Evolutionary conservation across 2,888 invertebrate genomes (phyloP), one percentile per base, ranked within the genome.

Genomic region (Pantelozetes paolii): DNA sequence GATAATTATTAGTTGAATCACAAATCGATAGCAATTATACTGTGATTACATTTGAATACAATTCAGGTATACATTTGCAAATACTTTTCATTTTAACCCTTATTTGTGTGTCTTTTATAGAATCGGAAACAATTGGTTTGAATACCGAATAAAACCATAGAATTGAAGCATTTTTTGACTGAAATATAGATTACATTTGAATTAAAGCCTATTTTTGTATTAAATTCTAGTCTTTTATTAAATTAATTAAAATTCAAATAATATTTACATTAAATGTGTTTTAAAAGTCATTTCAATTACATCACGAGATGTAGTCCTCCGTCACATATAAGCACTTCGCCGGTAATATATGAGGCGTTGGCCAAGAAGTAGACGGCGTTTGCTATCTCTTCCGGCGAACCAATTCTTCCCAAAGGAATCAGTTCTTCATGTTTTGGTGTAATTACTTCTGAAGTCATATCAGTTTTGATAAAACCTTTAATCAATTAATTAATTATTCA

Each of bases 381-480:
- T n/a, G 76, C 76, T 15, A 76, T 70, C 5, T 76, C 76, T 30
- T 76, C 32, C 23, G 75, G 54, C 0, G 62, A 69, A 20, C 73
- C 76, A 6, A 75, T 50, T 69, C 76, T 59, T 28, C 54, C 50
- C 36, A 76, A n/a, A 8, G 76, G 71, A 48, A 76, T 73, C 20
- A 32, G 20, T 20, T 70, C 11, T 59, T 69, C 32, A 18, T 64
- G 50, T 70, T 71, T 67, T 8, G 70, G 28, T 26, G 20, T 20
- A 11, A 72, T 70, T 26, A 72, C 62, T 23, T 20, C 18, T 1
- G 71, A 32, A 15, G 67, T 75, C 75, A 76, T 75, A 50, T 76
- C 76, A 18, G 76, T 76, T 40, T 70, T 74, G 54, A 76, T 69
- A 32, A 76, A 71, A 28, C 75, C 76, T 75, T 42, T 26, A 30